Base-by-base conservation (phyloP, 1,140 invertebrate species). In the Drosophila lacertosa region DNA sequence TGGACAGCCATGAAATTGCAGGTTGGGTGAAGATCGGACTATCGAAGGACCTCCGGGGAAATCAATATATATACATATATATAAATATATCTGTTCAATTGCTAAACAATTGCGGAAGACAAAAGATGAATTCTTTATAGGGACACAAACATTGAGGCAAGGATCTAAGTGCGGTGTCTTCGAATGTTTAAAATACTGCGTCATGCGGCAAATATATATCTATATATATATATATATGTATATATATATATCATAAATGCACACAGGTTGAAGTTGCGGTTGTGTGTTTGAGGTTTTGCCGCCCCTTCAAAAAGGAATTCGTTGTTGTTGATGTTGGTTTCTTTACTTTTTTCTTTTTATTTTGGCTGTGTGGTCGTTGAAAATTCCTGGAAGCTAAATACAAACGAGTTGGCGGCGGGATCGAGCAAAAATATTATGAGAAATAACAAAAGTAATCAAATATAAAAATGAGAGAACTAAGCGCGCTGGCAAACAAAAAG, bases 61-160 rank as follows among this genome's bases (percentile, higher is more conserved):
- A 86, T 88, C 82, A 75, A 88, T 71, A 86, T 68, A 82, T 65
- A n/a, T n/a, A n/a, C n/a, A n/a, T n/a, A n/a, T n/a, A n/a, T n/a
- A n/a, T n/a, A n/a, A n/a, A n/a, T n/a, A n/a, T n/a, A n/a, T n/a
- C n/a, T n/a, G 74, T 77, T 75, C 82, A 64, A 86, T 86, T 86
- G 83, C 82, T 77, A 68, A 62, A 86, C 82, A 86, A 86, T 86
- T 86, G 77, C 58, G 35, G 64, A 67, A 60, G 70, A 88, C 82
- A 86, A 86, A 59, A 66, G 77, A 60, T 45, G 78, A 77, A 44
- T 59, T 59, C 32, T 78, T 83, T 81, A 86, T 77, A 82, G 66
- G 74, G 74, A 86, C 66, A 82, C 74, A 86, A 86, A 86, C 81
- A 84, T 65, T 64, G 60, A 7, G 39, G 51, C 55, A 74, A 62